Conservation (phyloP, 2,113 vertebrate genomes). For the Chaetorhynchus papuensis region DNA sequence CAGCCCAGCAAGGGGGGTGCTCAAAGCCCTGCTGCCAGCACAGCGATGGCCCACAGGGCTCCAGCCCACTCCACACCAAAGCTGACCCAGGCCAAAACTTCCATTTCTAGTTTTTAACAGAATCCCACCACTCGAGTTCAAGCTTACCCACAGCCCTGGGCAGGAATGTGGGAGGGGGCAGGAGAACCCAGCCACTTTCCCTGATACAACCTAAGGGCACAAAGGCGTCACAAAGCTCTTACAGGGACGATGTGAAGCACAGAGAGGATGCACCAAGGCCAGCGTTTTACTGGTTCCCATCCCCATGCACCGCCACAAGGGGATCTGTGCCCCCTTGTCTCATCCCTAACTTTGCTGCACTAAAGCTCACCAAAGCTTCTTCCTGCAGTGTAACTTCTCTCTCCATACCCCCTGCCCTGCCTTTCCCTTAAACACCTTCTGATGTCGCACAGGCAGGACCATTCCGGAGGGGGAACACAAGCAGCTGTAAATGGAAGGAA, state of each 20-base stretch:
- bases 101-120: background rate
- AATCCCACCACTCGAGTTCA: background rate
- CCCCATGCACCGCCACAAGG: background rate
- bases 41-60: rapidly evolving
- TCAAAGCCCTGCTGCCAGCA: background rate
- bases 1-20: background rate
- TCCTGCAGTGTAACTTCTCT: background rate
- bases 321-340: background rate
- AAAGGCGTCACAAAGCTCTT: background rate
- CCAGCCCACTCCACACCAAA: background rate
- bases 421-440: background rate
- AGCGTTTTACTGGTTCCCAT: rapidly evolving
- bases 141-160: background rate
- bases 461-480: background rate
- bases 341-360: background rate
- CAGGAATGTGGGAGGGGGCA: background rate
- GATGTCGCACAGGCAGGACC: background rate
- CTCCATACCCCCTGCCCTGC: background rate
- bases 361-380: background rate
- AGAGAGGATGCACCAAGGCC: background rate
- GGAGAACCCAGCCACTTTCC: background rate
- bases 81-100: background rate
- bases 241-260: background rate
- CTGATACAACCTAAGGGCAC: background rate
- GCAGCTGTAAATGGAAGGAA: background rate